These are phyloP conservation scores for Hystrix cristata DNA, from an alignment of 2,113 vertebrate species.

Conservation along the genomic window DNA sequence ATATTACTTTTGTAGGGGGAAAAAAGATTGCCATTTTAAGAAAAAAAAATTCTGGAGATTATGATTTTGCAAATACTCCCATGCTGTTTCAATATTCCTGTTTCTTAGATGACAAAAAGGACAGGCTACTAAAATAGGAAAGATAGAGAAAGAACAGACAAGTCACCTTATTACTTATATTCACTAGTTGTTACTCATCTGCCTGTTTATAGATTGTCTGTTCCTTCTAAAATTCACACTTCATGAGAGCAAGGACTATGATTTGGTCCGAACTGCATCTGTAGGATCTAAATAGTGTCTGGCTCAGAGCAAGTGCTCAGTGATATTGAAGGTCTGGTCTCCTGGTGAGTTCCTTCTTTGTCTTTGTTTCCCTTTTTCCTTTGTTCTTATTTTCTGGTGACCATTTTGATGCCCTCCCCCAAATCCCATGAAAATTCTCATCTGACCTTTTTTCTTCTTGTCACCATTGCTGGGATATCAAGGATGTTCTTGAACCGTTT, in stretches of 20 bases:
- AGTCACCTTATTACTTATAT: neutral
- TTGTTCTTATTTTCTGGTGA: conserved; percentile 2
- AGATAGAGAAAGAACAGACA: neutral
- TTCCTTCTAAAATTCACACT: conserved; percentile 4
- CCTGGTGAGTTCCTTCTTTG: neutral
- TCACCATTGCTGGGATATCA: neutral
- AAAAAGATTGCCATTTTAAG: conserved; percentile 20
- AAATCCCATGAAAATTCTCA: conserved; percentile 9
- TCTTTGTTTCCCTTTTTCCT: neutral
- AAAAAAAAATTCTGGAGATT: neutral
- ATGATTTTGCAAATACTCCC: neutral
- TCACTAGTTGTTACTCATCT: neutral
- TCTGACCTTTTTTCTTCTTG: neutral
- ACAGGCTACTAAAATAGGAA: neutral
- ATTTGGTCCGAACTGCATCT: neutral
- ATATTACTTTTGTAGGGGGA: neutral
- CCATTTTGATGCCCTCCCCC: neutral
- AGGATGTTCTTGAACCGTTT: neutral
- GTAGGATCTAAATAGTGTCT: neutral
- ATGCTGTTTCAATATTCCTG: conserved; percentile 1
- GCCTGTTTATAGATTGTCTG: conserved; percentile 3
- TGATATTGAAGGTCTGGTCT: neutral
- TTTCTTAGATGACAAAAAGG: conserved; percentile 4
- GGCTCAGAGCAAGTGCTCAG: neutral
- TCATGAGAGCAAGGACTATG: neutral